Evolutionary conservation across 2,113 vertebrate genomes (phyloP).

Genomic region (Excalfactoria chinensis): DNA sequence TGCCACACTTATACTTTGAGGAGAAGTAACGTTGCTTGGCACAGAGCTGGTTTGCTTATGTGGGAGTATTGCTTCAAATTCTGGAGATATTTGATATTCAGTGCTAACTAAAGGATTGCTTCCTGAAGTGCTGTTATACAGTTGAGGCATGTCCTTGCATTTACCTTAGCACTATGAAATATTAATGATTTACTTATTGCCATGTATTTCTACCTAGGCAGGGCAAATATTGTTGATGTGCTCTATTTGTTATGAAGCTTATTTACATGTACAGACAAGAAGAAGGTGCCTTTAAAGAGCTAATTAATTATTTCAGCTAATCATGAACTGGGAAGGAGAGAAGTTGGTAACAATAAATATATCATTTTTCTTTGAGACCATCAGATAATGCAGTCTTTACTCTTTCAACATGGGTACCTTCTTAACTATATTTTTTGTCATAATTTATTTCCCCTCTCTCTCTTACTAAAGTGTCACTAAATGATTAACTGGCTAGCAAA

Average conservation of each 20-base stretch:
- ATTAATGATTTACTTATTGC: neutral
- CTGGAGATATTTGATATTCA: neutral
- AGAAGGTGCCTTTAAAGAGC: neutral
- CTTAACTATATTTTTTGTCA: neutral
- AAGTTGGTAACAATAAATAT: neutral
- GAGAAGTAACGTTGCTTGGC: neutral
- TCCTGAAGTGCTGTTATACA: neutral
- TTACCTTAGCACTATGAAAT: neutral
- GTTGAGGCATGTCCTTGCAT: neutral
- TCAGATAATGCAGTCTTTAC: neutral
- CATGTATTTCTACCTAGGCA: neutral
- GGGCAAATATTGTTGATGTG: neutral
- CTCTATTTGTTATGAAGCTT: neutral
- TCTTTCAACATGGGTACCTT: neutral
- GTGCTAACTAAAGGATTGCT: neutral
- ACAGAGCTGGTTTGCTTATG: neutral
- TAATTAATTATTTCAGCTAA: neutral
- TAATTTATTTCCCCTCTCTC: neutral
- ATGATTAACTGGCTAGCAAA: conserved; percentile 25
- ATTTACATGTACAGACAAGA: neutral
- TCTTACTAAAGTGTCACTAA: neutral
- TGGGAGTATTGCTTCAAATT: neutral
- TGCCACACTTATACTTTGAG: neutral
- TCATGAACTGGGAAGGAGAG: neutral
- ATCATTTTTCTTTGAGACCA: neutral